These are phyloP conservation scores for Xenentodon cancila DNA, from an alignment of 2,797 vertebrate genomes.

Conservation along the genomic window DNA sequence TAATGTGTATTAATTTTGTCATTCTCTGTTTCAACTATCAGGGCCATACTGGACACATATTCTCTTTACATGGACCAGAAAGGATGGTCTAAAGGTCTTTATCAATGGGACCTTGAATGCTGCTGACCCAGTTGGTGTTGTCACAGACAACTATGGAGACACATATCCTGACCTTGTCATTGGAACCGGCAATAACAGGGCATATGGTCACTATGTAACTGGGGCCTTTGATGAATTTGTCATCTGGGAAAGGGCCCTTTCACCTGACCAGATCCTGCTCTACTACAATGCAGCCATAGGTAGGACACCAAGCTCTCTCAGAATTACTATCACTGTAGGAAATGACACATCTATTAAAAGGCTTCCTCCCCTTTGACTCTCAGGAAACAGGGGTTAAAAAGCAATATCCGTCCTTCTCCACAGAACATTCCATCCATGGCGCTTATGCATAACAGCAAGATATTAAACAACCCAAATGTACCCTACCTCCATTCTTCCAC, in stretches of 20 bases:
- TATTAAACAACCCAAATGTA: constrained; percentile 46
- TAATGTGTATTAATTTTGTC: background rate
- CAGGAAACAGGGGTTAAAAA: constrained; percentile 59
- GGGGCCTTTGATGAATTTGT: constrained; percentile 95
- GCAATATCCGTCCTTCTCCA: constrained; percentile 62
- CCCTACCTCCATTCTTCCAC: constrained; percentile 32
- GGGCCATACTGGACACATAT: constrained; percentile 94
- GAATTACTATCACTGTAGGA: constrained; percentile 49
- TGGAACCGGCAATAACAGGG: constrained; percentile 74
- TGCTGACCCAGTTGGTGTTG: constrained; percentile 77
- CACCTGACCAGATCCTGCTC: constrained; percentile 80
- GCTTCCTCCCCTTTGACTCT: constrained; percentile 34
- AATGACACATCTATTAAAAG: constrained; percentile 39
- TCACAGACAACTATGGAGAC: constrained; percentile 85
- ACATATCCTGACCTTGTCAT: constrained; percentile 81
- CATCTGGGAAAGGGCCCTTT: constrained; percentile 94
- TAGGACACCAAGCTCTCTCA: constrained; percentile 67
- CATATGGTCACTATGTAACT: constrained; percentile 76
- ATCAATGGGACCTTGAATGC: constrained; percentile 90
- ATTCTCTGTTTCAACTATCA: constrained; percentile 52
- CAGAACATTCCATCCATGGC: constrained; percentile 56
- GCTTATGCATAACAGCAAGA: constrained; percentile 56
- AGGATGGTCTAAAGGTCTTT: constrained; percentile 90
- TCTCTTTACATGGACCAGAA: constrained; percentile 92
- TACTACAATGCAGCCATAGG: constrained; percentile 92